Evolutionary conservation across 2,113 vertebrate species (phyloP).

Genomic region (Cynoglossus semilaevis): DNA sequence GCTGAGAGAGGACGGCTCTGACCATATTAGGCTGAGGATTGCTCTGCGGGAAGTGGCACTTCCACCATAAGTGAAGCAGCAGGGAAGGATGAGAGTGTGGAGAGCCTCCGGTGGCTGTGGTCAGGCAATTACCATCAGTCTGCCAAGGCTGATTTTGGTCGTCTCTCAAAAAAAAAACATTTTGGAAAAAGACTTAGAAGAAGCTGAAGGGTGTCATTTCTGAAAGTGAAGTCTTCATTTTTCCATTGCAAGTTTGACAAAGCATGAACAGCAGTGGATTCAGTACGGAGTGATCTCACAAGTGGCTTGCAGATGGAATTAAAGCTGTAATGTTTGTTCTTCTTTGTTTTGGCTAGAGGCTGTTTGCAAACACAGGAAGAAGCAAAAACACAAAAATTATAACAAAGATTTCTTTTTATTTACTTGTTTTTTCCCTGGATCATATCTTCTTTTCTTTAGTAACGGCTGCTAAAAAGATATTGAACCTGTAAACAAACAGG

Average conservation of each 20-base stretch:
- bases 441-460: too few species aligned
- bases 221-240: conserved; percentile 26
- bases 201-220: conserved; percentile 7
- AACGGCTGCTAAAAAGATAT: too few species aligned
- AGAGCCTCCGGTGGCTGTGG: neutral
- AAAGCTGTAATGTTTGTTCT: neutral
- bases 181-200: conserved; percentile 14
- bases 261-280: conserved; percentile 23
- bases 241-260: conserved; percentile 9
- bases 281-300: conserved; percentile 2
- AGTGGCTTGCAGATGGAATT: conserved; percentile 7
- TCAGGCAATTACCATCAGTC: neutral
- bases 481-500: too few species aligned
- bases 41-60: conserved; percentile 43
- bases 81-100: neutral
- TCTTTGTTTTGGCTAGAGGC: neutral
- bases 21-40: conserved; percentile 49
- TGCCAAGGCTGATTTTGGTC: neutral
- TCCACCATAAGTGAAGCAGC: conserved; percentile 29
- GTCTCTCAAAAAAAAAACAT: neutral
- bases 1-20: conserved; percentile 24
- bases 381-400: neutral
- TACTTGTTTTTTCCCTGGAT: too few species aligned
- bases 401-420: too few species aligned
- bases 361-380: neutral